Evolutionary conservation across 1,140 invertebrate species (phyloP), one percentile per base, ranked within the genome.

Genomic region (Lasioglossum baleicum): DNA sequence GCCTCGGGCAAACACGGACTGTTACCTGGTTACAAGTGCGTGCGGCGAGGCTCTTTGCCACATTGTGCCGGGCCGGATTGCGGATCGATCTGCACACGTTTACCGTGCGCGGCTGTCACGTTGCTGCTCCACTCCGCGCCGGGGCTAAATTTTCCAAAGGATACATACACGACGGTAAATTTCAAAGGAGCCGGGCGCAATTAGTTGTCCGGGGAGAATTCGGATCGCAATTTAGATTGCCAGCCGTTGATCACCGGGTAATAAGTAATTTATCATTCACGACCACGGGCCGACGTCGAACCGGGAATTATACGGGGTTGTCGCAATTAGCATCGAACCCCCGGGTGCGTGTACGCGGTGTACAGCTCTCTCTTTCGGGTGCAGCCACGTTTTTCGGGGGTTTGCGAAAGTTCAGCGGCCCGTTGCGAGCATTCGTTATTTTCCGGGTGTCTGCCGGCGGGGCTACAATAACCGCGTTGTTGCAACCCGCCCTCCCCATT

Each of bases 221-320:
- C 51, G 61, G 42, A 26, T 70, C 80, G 71, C 53, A 74, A 80
- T 75, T 67, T 67, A 51, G 64, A 44, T 67, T 26, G 61, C 22
- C 22, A n/a, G 51, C 31, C 42, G 68, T 44, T 72, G 76, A 78
- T 78, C 35, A 64, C 22, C 35, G 22, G 22, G 20, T 76, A 78
- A 72, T 44, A 56, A 78, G 69, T 78, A 72, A 78, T 78, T 78
- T 65, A 70, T 78, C 61, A 78, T 72, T 73, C 60, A 17, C 48
- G n/a, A 35, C 22, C 68, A 44, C 61, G 60, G 17, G 17, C 7
- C n/a, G 20, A 17, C 7, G 53, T 61, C 26, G 53, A 60, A 60
- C 40, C 53, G 40, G 22, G 40, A 60, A 60, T 65, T 48, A 53
- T 44, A 31, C 56, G 2, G 66, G 60, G 42, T 72, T 61, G 42